These are phyloP conservation scores for Geodia barretti DNA, from an alignment of 37 sponge, comb jelly and placozoan species.

Conservation along the genomic window DNA sequence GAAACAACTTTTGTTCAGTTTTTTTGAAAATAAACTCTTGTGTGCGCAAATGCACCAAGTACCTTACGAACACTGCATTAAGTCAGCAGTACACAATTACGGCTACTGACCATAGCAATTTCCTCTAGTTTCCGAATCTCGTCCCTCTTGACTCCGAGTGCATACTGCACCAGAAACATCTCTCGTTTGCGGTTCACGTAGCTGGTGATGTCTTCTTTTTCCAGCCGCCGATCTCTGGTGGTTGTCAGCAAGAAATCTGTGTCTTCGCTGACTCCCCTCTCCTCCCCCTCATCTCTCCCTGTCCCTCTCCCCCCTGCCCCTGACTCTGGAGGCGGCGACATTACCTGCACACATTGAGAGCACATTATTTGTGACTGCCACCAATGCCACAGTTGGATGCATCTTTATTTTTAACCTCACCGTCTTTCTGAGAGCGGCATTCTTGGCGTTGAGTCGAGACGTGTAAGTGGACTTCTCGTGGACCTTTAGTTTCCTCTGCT, in stretches of 20 bases:
- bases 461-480: conserved; percentile 92
- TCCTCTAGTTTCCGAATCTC: conserved; percentile 93
- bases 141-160: conserved; percentile 93
- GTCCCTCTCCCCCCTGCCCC: too few relatives aligned
- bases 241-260: conserved; percentile 73
- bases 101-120: conserved; percentile 65
- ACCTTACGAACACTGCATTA: too few relatives aligned
- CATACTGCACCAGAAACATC: conserved; percentile 95
- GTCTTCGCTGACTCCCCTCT: conserved; percentile 52
- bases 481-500: conserved; percentile 72
- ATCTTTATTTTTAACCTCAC: too few relatives aligned
- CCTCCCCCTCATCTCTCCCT: too few relatives aligned
- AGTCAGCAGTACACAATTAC: background rate
- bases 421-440: conserved; percentile 50
- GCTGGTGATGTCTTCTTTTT: conserved; percentile 86
- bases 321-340: too few relatives aligned
- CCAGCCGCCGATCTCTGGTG: conserved; percentile 82
- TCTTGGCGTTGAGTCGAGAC: conserved; percentile 77
- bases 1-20: background rate
- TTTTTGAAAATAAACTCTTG: background rate
- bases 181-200: conserved; percentile 84
- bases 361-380: too few relatives aligned
- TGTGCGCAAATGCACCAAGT: too few relatives aligned
- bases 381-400: too few relatives aligned
- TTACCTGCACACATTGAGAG: too few relatives aligned